Evolutionary conservation across 2,113 vertebrate species (phyloP).

Genomic region (Hydrochoerus hydrochaeris): DNA sequence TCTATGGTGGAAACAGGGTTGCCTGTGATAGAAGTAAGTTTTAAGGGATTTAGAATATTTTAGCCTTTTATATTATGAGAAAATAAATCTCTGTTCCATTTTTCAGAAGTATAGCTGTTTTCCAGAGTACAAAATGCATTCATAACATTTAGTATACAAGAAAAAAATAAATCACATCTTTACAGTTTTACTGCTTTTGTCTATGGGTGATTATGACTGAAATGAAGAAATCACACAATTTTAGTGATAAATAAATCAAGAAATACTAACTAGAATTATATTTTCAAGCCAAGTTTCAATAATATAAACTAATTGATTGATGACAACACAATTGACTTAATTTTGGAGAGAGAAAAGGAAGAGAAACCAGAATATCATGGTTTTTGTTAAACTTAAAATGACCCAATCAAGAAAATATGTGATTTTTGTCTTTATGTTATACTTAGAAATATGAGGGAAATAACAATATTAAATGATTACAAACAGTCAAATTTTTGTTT

Average conservation of each 20-base stretch:
- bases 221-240: background rate
- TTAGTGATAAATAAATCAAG: background rate
- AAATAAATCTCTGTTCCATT: background rate
- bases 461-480: background rate
- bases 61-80: background rate
- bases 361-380: background rate
- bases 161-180: background rate
- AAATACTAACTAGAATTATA: background rate
- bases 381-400: background rate
- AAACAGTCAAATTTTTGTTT: background rate
- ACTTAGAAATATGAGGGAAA: background rate
- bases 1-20: background rate
- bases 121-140: background rate
- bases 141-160: background rate
- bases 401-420: background rate
- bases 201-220: background rate
- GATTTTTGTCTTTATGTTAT: background rate
- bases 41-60: background rate
- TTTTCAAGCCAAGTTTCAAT: background rate
- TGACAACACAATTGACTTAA: background rate
- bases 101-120: background rate
- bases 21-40: background rate
- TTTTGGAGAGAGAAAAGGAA: background rate
- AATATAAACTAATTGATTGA: background rate
- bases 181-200: background rate